phyloP scores from a whole-genome alignment of 2,797 vertebrate genomes.

The Argentina silus region DNA sequence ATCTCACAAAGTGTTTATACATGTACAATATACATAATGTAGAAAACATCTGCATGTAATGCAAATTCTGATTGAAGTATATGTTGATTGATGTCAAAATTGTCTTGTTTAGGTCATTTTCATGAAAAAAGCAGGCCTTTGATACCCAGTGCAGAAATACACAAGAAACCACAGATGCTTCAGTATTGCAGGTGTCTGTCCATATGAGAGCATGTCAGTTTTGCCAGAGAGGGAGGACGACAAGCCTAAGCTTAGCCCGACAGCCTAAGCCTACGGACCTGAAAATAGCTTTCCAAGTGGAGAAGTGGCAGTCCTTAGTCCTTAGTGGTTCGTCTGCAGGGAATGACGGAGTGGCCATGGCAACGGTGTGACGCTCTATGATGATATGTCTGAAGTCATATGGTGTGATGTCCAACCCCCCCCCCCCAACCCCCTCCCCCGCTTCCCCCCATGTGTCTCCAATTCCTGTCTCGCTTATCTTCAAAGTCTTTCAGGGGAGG shows the following conservation, averaged over 20 bases:
- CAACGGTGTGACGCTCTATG: constrained; percentile 1
- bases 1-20: constrained; percentile 5
- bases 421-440: background rate
- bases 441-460: background rate
- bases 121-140: background rate
- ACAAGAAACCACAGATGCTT: constrained; percentile 22
- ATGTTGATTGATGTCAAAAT: constrained; percentile 17
- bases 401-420: background rate
- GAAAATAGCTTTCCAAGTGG: background rate
- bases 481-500: constrained; percentile 27
- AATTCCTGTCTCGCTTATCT: constrained; percentile 39
- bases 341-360: constrained; percentile 25
- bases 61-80: constrained; percentile 32
- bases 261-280: constrained; percentile 6
- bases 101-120: constrained; percentile 27
- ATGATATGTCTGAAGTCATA: constrained; percentile 13
- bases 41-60: constrained; percentile 41
- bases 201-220: constrained; percentile 19
- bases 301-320: background rate
- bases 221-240: constrained; percentile 1
- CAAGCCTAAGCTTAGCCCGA: background rate
- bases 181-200: constrained; percentile 11
- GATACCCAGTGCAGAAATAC: background rate
- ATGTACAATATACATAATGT: constrained; percentile 19
- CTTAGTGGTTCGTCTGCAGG: constrained; percentile 46